phyloP scores from a whole-genome alignment of 1,140 invertebrate species.

The Diprion similis region DNA sequence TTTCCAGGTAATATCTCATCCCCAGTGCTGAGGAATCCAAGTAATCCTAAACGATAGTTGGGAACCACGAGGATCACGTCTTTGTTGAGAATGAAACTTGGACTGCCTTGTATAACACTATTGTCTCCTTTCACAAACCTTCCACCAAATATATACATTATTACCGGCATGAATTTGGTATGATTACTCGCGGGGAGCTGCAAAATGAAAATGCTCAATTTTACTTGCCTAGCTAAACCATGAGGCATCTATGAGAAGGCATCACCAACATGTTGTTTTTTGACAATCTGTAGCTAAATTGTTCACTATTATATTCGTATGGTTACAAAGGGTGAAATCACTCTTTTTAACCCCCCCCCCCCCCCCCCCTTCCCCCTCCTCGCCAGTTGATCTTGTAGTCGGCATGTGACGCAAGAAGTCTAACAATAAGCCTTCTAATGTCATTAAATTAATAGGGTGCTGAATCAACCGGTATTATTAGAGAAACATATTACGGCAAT shows the following conservation, averaged over 20 bases:
- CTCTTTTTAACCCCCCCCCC: too few relatives aligned
- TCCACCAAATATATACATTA: background rate
- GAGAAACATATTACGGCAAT: background rate
- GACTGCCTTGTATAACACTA: background rate
- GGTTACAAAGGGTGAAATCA: too few relatives aligned
- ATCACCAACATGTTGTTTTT: too few relatives aligned
- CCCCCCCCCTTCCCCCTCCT: too few relatives aligned
- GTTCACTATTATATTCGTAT: too few relatives aligned
- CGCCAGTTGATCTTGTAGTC: too few relatives aligned
- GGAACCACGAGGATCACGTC: background rate
- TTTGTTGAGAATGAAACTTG: background rate
- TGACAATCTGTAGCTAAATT: too few relatives aligned
- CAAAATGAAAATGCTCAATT: background rate
- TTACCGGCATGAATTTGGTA: background rate
- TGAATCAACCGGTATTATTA: background rate
- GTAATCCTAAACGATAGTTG: background rate
- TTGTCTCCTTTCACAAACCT: background rate
- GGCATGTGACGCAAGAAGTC: too few relatives aligned
- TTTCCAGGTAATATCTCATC: conserved; percentile 31
- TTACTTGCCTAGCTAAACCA: background rate
- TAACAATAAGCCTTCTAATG: too few relatives aligned
- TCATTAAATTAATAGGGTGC: background rate
- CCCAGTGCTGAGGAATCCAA: background rate
- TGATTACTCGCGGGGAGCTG: background rate
- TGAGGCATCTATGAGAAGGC: too few relatives aligned